A percentile compares a stretch with the other conserved stretches of the same genome.
phyloP scores from a whole-genome alignment of 2,888 invertebrate genomes.

The Malthinus flaveolus region DNA sequence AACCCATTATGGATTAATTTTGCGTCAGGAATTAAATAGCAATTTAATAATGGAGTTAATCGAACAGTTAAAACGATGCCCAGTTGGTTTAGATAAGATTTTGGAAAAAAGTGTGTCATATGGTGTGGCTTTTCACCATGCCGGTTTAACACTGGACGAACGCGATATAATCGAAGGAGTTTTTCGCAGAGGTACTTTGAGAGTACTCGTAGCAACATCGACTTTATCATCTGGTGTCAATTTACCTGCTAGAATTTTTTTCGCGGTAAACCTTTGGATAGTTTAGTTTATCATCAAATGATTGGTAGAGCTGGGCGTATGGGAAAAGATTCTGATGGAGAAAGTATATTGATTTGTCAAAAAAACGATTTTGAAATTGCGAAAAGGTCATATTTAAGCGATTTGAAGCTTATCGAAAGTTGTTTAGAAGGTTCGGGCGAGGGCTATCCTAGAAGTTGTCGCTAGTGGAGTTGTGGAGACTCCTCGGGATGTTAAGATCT shows the following conservation, averaged over 20 bases:
- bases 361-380: constrained; percentile 73
- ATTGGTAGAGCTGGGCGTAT: constrained; percentile 95
- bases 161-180: constrained; percentile 91
- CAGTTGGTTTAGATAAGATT: constrained; percentile 79
- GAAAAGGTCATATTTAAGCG: constrained; percentile 67
- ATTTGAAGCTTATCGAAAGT: constrained; percentile 75
- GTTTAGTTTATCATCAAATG: constrained; percentile 93
- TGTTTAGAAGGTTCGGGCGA: constrained; percentile 73
- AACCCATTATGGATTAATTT: constrained; percentile 52
- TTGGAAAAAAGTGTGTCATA: constrained; percentile 79
- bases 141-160: constrained; percentile 96
- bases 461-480: constrained; percentile 83
- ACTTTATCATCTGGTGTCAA: constrained; percentile 97
- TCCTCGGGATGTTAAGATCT: constrained; percentile 71
- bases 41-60: constrained; percentile 69
- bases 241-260: constrained; percentile 86
- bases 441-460: constrained; percentile 79
- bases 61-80: constrained; percentile 80
- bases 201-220: constrained; percentile 92
- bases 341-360: constrained; percentile 89
- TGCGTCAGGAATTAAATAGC: constrained; percentile 65
- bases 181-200: constrained; percentile 79
- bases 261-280: constrained; percentile 76
- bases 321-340: constrained; percentile 77
- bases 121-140: constrained; percentile 96